Conservation (phyloP, 2,113 vertebrate genomes). For the Bostrychus sinensis region DNA sequence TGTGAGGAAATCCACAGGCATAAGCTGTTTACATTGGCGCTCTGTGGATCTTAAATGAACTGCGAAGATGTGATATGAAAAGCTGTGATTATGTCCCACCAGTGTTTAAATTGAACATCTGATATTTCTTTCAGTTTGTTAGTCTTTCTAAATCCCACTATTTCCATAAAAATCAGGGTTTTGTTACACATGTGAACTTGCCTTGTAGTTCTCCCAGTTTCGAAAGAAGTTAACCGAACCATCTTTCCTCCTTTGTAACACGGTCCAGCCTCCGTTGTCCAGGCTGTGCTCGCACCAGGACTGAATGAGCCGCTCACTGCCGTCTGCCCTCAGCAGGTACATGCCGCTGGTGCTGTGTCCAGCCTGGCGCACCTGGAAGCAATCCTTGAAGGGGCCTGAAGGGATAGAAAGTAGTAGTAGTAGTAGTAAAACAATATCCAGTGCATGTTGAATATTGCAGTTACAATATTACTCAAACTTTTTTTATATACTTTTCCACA, state of each 20-base stretch:
- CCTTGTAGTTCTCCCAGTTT: slow-evolving; percentile 99
- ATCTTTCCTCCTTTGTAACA: slow-evolving; percentile 93
- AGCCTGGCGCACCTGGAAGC: slow-evolving; percentile 89
- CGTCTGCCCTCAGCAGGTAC: slow-evolving; percentile 91
- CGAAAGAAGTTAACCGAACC: slow-evolving; percentile 98
- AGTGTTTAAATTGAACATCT: slow-evolving; percentile 10
- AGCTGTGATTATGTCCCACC: slow-evolving; percentile 4
- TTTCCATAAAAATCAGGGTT: not conserved
- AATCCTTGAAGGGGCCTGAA: slow-evolving; percentile 94
- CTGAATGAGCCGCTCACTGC: slow-evolving; percentile 86
- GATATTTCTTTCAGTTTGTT: not conserved
- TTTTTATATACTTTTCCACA: too few relatives aligned
- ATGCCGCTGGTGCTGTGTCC: slow-evolving; percentile 91
- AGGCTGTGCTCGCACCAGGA: slow-evolving; percentile 95
- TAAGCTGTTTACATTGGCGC: slow-evolving; percentile 46
- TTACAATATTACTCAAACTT: too few relatives aligned
- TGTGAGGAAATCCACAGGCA: slow-evolving; percentile 30
- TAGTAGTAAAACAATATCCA: not conserved
- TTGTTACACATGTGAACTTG: slow-evolving; percentile 53
- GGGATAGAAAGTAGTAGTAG: slow-evolving; percentile 11
- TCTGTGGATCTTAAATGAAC: slow-evolving; percentile 33
- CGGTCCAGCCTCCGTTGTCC: slow-evolving; percentile 97
- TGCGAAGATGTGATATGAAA: slow-evolving; percentile 17
- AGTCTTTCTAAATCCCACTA: not conserved
- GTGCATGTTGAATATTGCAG: too few relatives aligned